Percentiles rank a stretch among this genome's conserved stretches.
Conservation (phyloP, 2,888 invertebrate genomes). For the Lepidocyrtoides sp. region DNA sequence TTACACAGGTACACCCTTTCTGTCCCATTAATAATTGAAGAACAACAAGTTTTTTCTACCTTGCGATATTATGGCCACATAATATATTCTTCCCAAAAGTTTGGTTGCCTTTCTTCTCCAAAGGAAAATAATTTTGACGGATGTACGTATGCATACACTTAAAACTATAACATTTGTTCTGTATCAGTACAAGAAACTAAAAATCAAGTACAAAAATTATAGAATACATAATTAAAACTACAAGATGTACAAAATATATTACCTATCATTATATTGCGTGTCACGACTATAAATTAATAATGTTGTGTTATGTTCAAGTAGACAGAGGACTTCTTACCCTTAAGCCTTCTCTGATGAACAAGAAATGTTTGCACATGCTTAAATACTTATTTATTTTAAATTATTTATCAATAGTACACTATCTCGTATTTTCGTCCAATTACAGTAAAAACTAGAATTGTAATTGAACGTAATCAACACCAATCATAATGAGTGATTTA, state of each 20-base stretch:
- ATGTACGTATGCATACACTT: not conserved
- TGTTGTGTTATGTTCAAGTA: not conserved
- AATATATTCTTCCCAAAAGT: not conserved
- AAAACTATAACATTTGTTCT: slow-evolving; percentile 26
- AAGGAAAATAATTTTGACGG: not conserved
- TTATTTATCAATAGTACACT: too few relatives aligned
- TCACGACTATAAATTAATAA: not conserved
- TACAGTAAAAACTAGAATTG: too few relatives aligned
- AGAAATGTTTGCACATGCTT: too few relatives aligned
- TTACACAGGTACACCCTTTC: slow-evolving; percentile 72
- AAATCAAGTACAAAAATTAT: slow-evolving; percentile 51
- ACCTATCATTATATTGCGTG: not conserved
- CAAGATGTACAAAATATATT: slow-evolving; percentile 35
- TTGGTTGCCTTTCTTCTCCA: not conserved
- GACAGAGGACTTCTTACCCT: too few relatives aligned
- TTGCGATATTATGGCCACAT: not conserved
- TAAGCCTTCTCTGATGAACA: too few relatives aligned
- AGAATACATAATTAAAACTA: slow-evolving; percentile 13
- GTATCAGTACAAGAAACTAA: slow-evolving; percentile 33
- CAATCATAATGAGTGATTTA: too few relatives aligned
- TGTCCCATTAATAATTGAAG: slow-evolving; percentile 1
- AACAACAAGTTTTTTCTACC: not conserved
- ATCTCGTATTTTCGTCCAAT: too few relatives aligned
- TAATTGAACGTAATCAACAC: too few relatives aligned
- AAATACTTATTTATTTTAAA: too few relatives aligned